Evolutionary conservation across 2,888 invertebrate genomes (phyloP).

Genomic region (Lasioglossum morio): DNA sequence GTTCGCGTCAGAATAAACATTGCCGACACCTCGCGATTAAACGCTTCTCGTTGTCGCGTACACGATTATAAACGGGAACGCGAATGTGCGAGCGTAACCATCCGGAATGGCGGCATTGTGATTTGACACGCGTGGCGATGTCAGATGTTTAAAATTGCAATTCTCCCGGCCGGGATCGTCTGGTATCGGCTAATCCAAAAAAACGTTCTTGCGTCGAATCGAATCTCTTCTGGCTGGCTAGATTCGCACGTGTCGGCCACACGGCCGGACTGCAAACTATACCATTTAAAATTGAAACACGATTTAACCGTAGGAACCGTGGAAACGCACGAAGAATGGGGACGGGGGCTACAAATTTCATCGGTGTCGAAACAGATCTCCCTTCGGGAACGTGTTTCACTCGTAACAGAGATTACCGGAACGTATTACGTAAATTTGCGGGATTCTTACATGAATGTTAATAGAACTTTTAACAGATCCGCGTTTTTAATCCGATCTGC

Average conservation of each 20-base stretch:
- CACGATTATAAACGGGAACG: slow-evolving; percentile 33
- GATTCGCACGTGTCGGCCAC: slow-evolving; percentile 62
- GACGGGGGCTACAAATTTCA: not conserved
- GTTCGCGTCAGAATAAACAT: not conserved
- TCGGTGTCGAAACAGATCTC: slow-evolving; percentile 5
- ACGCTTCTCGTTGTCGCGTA: slow-evolving; percentile 36
- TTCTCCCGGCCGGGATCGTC: slow-evolving; percentile 18
- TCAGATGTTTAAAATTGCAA: slow-evolving; percentile 65
- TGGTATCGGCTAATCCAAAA: slow-evolving; percentile 45
- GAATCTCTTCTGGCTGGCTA: slow-evolving; percentile 65
- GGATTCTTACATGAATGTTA: not conserved
- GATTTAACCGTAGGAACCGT: slow-evolving; percentile 50
- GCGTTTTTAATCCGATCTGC: not conserved
- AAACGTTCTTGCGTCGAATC: slow-evolving; percentile 65
- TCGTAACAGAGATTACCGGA: not conserved
- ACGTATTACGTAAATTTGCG: not conserved
- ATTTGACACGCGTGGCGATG: slow-evolving; percentile 54
- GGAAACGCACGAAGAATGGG: slow-evolving; percentile 13
- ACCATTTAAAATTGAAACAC: slow-evolving; percentile 48
- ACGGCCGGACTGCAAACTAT: slow-evolving; percentile 28
- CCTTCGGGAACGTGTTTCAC: not conserved
- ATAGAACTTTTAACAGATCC: not conserved
- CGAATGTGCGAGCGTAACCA: slow-evolving; percentile 23
- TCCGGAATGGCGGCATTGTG: slow-evolving; percentile 33
- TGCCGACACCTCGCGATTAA: too few species aligned